A percentile compares a stretch with the other conserved stretches of the same genome.
phyloP scores from a whole-genome alignment of 2,113 vertebrate species.

The Addax nasomaculatus region DNA sequence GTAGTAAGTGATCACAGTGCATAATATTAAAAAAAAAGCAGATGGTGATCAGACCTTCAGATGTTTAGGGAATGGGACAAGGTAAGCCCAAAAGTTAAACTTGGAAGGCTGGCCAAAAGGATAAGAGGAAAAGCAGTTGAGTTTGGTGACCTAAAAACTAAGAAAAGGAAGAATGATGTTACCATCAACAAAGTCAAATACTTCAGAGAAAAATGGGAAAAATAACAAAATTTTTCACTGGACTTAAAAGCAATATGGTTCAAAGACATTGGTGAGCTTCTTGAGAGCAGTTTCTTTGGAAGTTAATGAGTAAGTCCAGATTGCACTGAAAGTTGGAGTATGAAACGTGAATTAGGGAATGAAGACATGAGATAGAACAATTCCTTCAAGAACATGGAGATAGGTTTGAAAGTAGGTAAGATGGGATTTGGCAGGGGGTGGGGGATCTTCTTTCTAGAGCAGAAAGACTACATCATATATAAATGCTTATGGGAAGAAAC shows the following conservation, averaged over 20 bases:
- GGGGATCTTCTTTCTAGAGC: not conserved
- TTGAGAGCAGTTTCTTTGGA: not conserved
- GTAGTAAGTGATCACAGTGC: not conserved
- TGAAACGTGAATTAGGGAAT: not conserved
- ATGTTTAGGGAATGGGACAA: not conserved
- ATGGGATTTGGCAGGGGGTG: not conserved
- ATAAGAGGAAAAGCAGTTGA: not conserved
- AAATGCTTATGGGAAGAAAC: not conserved
- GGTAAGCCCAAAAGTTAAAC: not conserved
- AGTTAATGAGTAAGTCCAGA: not conserved
- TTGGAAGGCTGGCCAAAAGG: not conserved
- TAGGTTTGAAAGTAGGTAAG: not conserved
- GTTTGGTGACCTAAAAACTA: not conserved
- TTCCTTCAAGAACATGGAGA: not conserved
- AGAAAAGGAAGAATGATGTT: not conserved
- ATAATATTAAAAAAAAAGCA: not conserved
- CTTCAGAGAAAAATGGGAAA: not conserved
- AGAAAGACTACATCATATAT: not conserved
- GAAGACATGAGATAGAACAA: not conserved
- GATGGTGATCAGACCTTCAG: not conserved
- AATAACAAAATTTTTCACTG: not conserved
- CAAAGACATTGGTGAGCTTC: not conserved
- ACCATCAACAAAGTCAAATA: not conserved
- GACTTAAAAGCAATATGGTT: not conserved
- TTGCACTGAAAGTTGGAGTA: not conserved